Evolutionary conservation across 2,113 vertebrate species (phyloP), one percentile per base, ranked within the genome.

Genomic region (Paraplagusia blochii): DNA sequence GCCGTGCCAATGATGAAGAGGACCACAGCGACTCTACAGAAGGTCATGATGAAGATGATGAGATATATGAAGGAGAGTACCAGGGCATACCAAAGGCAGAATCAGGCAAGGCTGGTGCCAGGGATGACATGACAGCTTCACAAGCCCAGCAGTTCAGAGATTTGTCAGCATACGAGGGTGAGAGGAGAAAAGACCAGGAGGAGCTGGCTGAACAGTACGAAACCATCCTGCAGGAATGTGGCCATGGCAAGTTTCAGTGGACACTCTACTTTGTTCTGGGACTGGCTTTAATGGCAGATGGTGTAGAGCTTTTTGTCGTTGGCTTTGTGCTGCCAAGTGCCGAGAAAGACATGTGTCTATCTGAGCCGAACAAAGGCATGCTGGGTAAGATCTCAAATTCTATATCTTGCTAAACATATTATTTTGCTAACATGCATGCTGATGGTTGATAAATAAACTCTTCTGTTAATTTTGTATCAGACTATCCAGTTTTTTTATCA

Each of bases 361-460:
- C 96, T 0, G 95, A 97, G 84, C 95, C 95, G 77, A 99, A 98
- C 90, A 99, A 96, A 82, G 96, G 96, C 77, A 98, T 98, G 96
- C 93, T 99, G 81, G 96, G 96, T 98, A 91, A 96, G 61, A 39
- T 0, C 9, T 35, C 1, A 49, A n/a, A 48, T 5, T 58, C 34
- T 29, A 29, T 29, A 29, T 29, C 22, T 29, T 6, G 22, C 22
- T 29, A 29, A 29, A 29, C 2, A 4, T 29, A 29, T 29, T 29
- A 29, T 36, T 44, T 6, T 57, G n/a, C n/a, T n/a, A 39, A 39
- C 36, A 29, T 29, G 6, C 22, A 29, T n/a, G n/a, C n/a, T n/a
- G n/a, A n/a, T n/a, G n/a, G n/a, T n/a, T n/a, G n/a, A n/a, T n/a
- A n/a, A n/a, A n/a, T n/a, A n/a, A n/a, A n/a, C n/a, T n/a, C n/a